phyloP scores from a whole-genome alignment of 2,888 invertebrate genomes.

The Lasius platythorax region DNA sequence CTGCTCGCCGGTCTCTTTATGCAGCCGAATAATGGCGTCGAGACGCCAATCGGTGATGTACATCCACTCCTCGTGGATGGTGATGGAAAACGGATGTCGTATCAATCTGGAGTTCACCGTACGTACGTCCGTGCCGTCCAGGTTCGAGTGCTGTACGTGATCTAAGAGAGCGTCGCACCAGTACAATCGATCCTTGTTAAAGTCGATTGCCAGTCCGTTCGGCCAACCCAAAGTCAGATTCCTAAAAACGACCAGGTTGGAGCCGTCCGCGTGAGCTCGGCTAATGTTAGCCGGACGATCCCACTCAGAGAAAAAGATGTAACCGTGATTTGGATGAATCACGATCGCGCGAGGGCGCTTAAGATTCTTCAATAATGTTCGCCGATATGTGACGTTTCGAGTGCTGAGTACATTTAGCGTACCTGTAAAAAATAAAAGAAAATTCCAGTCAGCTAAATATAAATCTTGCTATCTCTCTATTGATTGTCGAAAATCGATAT shows the following conservation, averaged over 20 bases:
- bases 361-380: constrained; percentile 94
- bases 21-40: constrained; percentile 96
- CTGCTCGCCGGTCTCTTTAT: constrained; percentile 95
- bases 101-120: constrained; percentile 95
- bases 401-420: constrained; percentile 97
- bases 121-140: constrained; percentile 96
- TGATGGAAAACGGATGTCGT: constrained; percentile 96
- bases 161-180: constrained; percentile 99
- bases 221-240: constrained; percentile 98
- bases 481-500: neutral
- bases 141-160: constrained; percentile 97
- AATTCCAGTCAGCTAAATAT: neutral
- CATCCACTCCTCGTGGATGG: constrained; percentile 95
- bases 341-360: constrained; percentile 98
- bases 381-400: constrained; percentile 93
- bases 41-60: constrained; percentile 99
- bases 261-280: constrained; percentile 96
- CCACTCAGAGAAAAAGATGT: constrained; percentile 98
- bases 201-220: constrained; percentile 98
- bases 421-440: constrained; percentile 6
- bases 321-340: constrained; percentile 98
- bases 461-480: neutral
- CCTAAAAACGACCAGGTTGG: constrained; percentile 94
- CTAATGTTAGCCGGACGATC: constrained; percentile 98
- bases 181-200: constrained; percentile 94